phyloP scores from a whole-genome alignment of 2,888 invertebrate species.

The Xylota segnis region DNA sequence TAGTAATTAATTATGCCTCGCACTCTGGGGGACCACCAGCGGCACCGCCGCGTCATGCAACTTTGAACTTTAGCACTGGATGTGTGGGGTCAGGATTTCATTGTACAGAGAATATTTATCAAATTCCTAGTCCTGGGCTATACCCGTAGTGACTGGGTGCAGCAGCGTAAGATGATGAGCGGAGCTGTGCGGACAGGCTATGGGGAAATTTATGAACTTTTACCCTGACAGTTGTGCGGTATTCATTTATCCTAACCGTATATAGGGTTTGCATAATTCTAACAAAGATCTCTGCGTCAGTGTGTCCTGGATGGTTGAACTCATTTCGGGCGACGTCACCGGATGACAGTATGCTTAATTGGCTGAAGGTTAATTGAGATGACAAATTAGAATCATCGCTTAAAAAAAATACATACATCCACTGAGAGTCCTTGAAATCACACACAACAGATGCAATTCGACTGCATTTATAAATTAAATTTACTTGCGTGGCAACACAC shows the following conservation, averaged over 20 bases:
- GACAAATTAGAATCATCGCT: slow-evolving; percentile 59
- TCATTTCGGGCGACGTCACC: slow-evolving; percentile 19
- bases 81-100: slow-evolving; percentile 45
- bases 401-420: not conserved
- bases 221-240: slow-evolving; percentile 61
- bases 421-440: not conserved
- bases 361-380: slow-evolving; percentile 58
- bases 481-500: slow-evolving; percentile 34
- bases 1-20: slow-evolving; percentile 74
- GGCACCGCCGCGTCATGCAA: slow-evolving; percentile 19
- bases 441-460: not conserved
- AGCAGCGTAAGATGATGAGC: slow-evolving; percentile 47
- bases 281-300: slow-evolving; percentile 48
- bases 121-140: slow-evolving; percentile 52
- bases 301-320: slow-evolving; percentile 28
- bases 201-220: slow-evolving; percentile 68
- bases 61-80: not conserved
- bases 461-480: slow-evolving; percentile 53
- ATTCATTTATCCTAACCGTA: slow-evolving; percentile 55
- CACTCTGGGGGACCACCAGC: slow-evolving; percentile 30
- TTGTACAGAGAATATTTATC: slow-evolving; percentile 68
- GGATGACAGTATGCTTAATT: slow-evolving; percentile 52
- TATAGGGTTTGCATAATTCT: slow-evolving; percentile 59
- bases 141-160: slow-evolving; percentile 23
- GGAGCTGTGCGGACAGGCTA: not conserved